Evolutionary conservation across 2,888 invertebrate genomes (phyloP).

Genomic region (Melinaea marsaeus): DNA sequence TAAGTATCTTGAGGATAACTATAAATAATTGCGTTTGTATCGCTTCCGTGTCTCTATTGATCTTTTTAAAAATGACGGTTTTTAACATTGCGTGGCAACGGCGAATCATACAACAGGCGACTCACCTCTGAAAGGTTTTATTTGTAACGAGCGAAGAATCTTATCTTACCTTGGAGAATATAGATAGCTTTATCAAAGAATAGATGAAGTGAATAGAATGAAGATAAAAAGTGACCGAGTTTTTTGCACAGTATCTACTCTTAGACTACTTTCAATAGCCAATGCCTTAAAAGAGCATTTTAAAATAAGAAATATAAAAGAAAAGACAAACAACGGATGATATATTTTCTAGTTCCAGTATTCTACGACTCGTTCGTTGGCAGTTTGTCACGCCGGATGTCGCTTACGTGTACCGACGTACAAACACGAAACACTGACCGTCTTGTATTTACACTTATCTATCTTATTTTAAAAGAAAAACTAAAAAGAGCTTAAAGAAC

Average conservation of each 20-base stretch:
- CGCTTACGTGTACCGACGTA: slow-evolving; percentile 28
- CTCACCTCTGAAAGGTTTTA: slow-evolving; percentile 41
- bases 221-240: neutral
- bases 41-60: slow-evolving; percentile 43
- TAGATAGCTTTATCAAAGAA: neutral
- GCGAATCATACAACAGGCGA: slow-evolving; percentile 37
- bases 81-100: slow-evolving; percentile 35
- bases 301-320: slow-evolving; percentile 52
- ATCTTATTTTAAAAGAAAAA: slow-evolving; percentile 50
- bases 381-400: slow-evolving; percentile 51
- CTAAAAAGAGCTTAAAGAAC: slow-evolving; percentile 68
- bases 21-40: slow-evolving; percentile 36
- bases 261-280: neutral
- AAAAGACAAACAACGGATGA: slow-evolving; percentile 49
- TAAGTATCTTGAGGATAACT: slow-evolving; percentile 27
- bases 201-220: neutral
- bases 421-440: slow-evolving; percentile 53
- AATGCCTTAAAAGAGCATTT: neutral
- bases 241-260: neutral
- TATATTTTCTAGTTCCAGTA: slow-evolving; percentile 62
- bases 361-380: slow-evolving; percentile 59
- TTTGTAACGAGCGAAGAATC: neutral
- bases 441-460: slow-evolving; percentile 34
- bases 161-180: neutral
- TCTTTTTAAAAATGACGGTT: slow-evolving; percentile 38